Evolutionary conservation across 1,140 invertebrate genomes (phyloP), one percentile per base, ranked within the genome.

Genomic region (Drosophila elegans): DNA sequence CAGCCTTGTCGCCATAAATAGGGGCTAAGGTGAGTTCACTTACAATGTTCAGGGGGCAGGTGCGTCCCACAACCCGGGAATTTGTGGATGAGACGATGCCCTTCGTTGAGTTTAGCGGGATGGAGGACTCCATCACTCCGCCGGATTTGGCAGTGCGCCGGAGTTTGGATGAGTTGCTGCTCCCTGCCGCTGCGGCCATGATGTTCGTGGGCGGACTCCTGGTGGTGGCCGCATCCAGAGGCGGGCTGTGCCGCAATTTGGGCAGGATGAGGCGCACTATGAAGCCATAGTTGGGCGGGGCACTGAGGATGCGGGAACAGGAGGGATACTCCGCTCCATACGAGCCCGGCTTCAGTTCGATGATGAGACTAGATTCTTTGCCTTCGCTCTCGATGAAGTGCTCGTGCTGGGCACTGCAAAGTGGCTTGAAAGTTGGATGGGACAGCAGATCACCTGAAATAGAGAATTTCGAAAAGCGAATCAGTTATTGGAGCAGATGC

Each of bases 311-410:
- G 44, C 91, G 80, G 12, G 88, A 78, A 36, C 91, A 92, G 27
- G 80, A 90, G 25, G 68, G 53, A 9, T 80, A 59, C 49, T 82
- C 64, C 27, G 67, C 56, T 1, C 77, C 77, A 61, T 78, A 88
- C 48, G 48, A 44, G 11, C 74, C 89, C 39, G 80, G 80, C 49
- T 91, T 85, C 16, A 92, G 80, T 68, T 92, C 91, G 12, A 92
- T 82, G 62, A 92, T 89, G 21, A 92, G 79, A 73, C 91, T 92
- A 69, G 91, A 92, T 61, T 92, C 89, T 48, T 83, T 88, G 54
- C 91, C 91, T 12, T 92, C 90, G 59, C 90, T 92, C 46, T 91
- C 84, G 46, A 92, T 89, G 72, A 92, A 92, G 42, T 90, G 91
- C 62, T 92, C 91, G 5, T 91, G 82, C 76, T 92, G 91, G 4